phyloP scores from a whole-genome alignment of 2,797 vertebrate genomes.

The Odontamblyopus lacepedii region DNA sequence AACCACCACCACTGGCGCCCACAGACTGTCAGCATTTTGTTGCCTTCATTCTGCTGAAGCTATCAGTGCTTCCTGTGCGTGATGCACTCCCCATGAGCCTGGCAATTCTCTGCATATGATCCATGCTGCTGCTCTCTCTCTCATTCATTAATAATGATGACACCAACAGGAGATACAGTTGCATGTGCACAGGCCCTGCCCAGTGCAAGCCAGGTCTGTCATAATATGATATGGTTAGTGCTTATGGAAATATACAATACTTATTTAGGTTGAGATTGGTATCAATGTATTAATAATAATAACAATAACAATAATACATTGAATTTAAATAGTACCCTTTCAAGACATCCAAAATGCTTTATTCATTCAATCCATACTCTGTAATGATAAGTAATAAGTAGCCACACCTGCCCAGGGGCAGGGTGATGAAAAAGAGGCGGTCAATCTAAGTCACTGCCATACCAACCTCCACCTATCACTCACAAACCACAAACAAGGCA shows the following conservation, averaged over 20 bases:
- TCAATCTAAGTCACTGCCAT: too few relatives aligned
- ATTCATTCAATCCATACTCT: too few relatives aligned
- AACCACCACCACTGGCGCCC: conserved; percentile 43
- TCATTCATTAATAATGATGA: conserved; percentile 75
- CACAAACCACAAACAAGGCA: too few relatives aligned
- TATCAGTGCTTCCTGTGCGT: conserved; percentile 58
- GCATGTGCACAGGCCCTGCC: background rate
- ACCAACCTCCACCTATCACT: too few relatives aligned
- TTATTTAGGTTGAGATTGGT: background rate
- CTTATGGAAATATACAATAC: background rate
- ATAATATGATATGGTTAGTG: background rate
- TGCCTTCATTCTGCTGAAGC: conserved; percentile 50
- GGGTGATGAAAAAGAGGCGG: too few relatives aligned
- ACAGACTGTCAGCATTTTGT: conserved; percentile 34
- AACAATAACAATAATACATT: too few relatives aligned
- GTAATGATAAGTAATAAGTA: too few relatives aligned
- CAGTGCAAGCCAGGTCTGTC: background rate
- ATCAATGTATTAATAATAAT: too few relatives aligned
- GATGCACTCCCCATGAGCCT: conserved; percentile 41
- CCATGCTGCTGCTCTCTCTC: conserved; percentile 55
- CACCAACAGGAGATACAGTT: conserved; percentile 54
- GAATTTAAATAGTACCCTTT: too few relatives aligned
- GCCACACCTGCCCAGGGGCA: too few relatives aligned
- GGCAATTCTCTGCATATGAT: conserved; percentile 63
- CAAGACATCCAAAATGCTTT: too few relatives aligned